Base-by-base conservation (phyloP, 2,113 vertebrate species). In the Macrotis lagotis region DNA sequence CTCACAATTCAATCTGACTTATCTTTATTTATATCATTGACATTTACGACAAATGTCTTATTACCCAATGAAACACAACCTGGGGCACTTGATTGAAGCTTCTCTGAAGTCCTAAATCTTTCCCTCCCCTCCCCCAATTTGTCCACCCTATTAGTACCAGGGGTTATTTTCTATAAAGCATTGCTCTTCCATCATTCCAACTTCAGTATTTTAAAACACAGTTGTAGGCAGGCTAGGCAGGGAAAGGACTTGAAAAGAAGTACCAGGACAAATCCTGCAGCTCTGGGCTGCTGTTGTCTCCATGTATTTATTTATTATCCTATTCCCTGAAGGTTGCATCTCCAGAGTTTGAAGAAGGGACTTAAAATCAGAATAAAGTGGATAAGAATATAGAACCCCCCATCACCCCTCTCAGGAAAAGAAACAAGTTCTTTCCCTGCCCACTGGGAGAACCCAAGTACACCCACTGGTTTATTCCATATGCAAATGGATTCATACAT, bases 401-500 rank as follows among this genome's bases (percentile, higher is more conserved):
- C 37, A 83, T 16, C 66, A 83, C 1, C 5, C 37, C 37, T 44
- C n/a, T 83, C 37, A 83, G 66, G 3, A 44, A 44, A 44, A 83
- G 37, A 83, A 22, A 83, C 5, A 94, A 91, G 66, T 88, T 48
- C 95, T 53, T 66, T 50, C 37, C 28, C 26, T 14, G 26, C 48
- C 93, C n/a, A 44, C 37, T 66, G 88, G 91, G 91, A 48, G 11
- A 51, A 7, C 55, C 66, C 37, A 83, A 83, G n/a, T 24, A 8
- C 48, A 48, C 25, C 25, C 47, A 66, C 3, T 83, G 52, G 31
- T 94, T 95, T 89, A 93, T 91, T 93, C 74, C 92, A 52, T 49
- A 94, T 0, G 91, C 93, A 52, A 91, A 52, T 83, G 22, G 2
- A 50, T 66, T 51, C 11, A 88, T 47, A 14, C 9, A n/a, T 0